Conservation (phyloP, 2,888 invertebrate species). For the Sympetrum striolatum region DNA sequence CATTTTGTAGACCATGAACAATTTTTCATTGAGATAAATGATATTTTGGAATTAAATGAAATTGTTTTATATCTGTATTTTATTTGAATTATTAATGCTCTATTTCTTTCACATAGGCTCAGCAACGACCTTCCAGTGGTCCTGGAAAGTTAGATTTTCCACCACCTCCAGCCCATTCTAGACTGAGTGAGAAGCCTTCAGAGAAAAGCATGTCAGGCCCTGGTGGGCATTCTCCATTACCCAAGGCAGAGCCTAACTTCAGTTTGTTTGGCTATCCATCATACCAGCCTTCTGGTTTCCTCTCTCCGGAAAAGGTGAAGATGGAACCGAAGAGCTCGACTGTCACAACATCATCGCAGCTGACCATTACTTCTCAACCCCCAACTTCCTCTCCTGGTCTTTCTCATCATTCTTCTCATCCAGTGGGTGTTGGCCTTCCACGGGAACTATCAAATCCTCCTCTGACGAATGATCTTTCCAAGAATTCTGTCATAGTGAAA, state of each 20-base stretch:
- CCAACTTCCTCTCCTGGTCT: constrained; percentile 1
- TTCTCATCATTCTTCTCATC: background rate
- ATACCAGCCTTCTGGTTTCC: constrained; percentile 58
- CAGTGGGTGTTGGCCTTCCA: constrained; percentile 43
- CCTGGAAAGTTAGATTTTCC: constrained; percentile 61
- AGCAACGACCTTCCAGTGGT: constrained; percentile 56
- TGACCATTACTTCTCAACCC: constrained; percentile 49
- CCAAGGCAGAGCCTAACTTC: constrained; percentile 75
- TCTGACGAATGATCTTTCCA: constrained; percentile 69
- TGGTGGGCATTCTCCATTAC: constrained; percentile 57
- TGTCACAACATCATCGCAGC: constrained; percentile 59
- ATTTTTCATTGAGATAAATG: no score
- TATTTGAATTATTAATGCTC: no score
- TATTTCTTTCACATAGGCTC: constrained; percentile 44
- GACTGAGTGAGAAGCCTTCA: constrained; percentile 55
- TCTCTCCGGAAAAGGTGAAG: constrained; percentile 47
- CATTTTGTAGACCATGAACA: no score
- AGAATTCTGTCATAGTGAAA: constrained; percentile 79
- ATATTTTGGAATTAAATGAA: no score
- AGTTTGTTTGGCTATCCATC: constrained; percentile 71
- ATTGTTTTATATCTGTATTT: background rate
- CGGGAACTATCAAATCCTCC: constrained; percentile 68
- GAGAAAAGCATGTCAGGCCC: constrained; percentile 54
- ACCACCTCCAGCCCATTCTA: constrained; percentile 60
- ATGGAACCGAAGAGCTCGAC: constrained; percentile 11